Evolutionary conservation across 2,113 vertebrate genomes (phyloP).

Genomic region (Brachirus orientalis): DNA sequence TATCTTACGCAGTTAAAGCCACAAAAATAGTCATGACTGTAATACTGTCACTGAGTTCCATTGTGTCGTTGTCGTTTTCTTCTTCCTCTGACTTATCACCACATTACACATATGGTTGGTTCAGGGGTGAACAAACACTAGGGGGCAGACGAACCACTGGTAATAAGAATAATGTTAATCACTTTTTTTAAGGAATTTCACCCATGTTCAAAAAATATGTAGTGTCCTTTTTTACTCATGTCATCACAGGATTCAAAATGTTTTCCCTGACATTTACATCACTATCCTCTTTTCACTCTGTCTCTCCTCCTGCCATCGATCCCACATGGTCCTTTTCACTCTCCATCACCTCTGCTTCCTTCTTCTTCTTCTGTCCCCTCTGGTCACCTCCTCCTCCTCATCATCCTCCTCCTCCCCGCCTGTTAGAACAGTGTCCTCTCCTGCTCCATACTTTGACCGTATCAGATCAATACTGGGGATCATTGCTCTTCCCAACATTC

Average conservation of each 20-base stretch:
- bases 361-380: constrained; percentile 8
- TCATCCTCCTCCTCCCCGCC: neutral
- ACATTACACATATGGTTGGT: too few relatives aligned
- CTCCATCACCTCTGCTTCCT: neutral
- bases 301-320: neutral
- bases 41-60: too few relatives aligned
- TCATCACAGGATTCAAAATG: too few relatives aligned
- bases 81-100: too few relatives aligned
- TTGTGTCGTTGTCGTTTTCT: too few relatives aligned
- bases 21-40: too few relatives aligned
- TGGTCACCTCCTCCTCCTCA: constrained; percentile 1
- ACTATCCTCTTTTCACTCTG: neutral
- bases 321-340: neutral
- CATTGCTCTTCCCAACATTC: constrained; percentile 45
- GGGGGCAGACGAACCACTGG: too few relatives aligned
- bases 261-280: neutral
- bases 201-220: too few relatives aligned
- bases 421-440: constrained; percentile 16
- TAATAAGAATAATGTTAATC: too few relatives aligned
- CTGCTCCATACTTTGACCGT: constrained; percentile 24
- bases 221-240: neutral
- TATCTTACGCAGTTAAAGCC: too few relatives aligned
- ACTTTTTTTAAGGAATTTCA: too few relatives aligned
- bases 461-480: constrained; percentile 49
- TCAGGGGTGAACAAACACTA: too few relatives aligned